These are phyloP conservation scores for Plestiodon gilberti DNA, from an alignment of 2,113 vertebrate genomes.

Conservation along the genomic window DNA sequence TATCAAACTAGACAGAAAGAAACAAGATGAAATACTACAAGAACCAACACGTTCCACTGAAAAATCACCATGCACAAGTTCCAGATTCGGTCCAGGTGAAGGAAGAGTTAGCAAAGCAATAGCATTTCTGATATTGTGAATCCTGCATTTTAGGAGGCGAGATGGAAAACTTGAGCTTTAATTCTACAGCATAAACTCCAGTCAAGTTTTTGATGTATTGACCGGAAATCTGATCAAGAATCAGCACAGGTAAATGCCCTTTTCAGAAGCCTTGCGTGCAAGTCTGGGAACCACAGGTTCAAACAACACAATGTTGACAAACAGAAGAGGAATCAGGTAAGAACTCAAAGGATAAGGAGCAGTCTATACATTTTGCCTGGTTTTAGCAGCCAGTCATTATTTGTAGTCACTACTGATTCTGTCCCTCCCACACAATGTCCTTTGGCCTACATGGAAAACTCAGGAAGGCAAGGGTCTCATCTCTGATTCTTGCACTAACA, in stretches of 20 bases:
- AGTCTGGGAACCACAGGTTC: neutral
- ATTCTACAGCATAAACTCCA: too few species aligned
- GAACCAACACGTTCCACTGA: neutral
- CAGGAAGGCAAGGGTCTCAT: neutral
- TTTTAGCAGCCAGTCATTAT: neutral
- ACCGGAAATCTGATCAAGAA: neutral
- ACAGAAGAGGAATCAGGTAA: neutral
- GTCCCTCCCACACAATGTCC: neutral
- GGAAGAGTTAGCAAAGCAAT: neutral
- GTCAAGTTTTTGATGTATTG: neutral
- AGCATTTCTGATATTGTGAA: neutral
- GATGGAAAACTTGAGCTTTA: neutral
- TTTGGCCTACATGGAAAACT: neutral
- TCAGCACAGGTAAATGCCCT: too few species aligned
- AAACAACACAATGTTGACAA: neutral
- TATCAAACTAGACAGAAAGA: neutral
- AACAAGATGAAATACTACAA: neutral
- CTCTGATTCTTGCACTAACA: neutral
- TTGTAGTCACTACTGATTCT: neutral
- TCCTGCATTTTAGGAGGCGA: neutral
- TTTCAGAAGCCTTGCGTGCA: too few species aligned
- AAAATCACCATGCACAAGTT: neutral
- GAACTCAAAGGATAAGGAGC: neutral
- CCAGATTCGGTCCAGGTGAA: neutral
- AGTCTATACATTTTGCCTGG: neutral